These are phyloP conservation scores for Melanophora roralis DNA, from an alignment of 2,888 invertebrate genomes.

Conservation along the genomic window DNA sequence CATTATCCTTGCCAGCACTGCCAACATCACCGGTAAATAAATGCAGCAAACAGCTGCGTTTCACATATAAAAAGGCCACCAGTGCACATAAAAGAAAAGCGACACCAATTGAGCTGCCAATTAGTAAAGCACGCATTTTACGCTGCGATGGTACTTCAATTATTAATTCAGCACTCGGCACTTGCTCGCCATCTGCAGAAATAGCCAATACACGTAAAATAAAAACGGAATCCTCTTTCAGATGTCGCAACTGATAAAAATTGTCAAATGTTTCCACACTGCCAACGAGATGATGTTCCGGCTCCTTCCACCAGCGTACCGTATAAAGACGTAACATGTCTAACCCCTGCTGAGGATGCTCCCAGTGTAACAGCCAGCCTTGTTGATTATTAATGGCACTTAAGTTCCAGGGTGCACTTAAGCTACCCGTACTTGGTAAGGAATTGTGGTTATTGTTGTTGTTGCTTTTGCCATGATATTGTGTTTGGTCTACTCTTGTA, in stretches of 20 bases:
- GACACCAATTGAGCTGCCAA: conserved; percentile 84
- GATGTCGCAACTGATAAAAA: conserved; percentile 83
- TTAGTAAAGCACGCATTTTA: conserved; percentile 84
- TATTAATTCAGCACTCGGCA: conserved; percentile 81
- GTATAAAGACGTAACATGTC: conserved; percentile 81
- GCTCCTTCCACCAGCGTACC: conserved; percentile 84
- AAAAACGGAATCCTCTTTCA: conserved; percentile 86
- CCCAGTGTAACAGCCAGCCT: conserved; percentile 88
- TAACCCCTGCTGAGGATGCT: conserved; percentile 80
- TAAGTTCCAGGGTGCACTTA: conserved; percentile 82
- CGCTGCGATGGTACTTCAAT: conserved; percentile 84
- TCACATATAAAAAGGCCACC: conserved; percentile 80
- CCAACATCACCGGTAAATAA: conserved; percentile 66
- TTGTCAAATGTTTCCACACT: conserved; percentile 84
- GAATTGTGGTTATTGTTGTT: conserved; percentile 18
- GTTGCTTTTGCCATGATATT: conserved; percentile 17
- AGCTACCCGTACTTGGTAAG: conserved; percentile 58
- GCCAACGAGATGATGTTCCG: conserved; percentile 82
- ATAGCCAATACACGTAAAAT: conserved; percentile 85
- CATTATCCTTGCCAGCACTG: conserved; percentile 44
- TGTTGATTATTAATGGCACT: conserved; percentile 84
- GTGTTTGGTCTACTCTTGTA: conserved; percentile 70
- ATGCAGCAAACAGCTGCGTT: conserved; percentile 74
- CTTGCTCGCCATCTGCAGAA: conserved; percentile 80
- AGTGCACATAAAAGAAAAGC: conserved; percentile 83